Evolutionary conservation across 2,113 vertebrate species (phyloP).

Genomic region (Lipophrys pholis): DNA sequence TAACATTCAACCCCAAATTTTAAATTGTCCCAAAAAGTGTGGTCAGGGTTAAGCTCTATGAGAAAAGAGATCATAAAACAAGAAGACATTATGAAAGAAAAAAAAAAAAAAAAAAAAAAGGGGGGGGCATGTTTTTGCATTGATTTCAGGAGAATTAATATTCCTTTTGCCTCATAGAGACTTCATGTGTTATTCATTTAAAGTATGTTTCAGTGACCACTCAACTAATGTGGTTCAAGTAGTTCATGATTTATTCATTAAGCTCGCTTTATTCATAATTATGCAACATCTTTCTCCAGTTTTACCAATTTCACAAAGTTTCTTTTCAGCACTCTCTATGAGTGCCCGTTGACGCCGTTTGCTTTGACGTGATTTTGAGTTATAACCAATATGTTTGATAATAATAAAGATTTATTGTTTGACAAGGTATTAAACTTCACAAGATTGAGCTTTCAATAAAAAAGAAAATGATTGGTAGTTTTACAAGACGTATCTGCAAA

Average conservation of each 20-base stretch:
- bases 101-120: neutral
- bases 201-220: neutral
- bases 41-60: too few species aligned
- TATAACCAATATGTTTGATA: neutral
- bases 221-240: neutral
- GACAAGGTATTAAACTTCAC: neutral
- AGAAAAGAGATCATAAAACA: neutral
- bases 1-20: too few species aligned
- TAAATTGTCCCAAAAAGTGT: too few species aligned
- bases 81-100: neutral
- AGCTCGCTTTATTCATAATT: neutral
- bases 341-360: neutral
- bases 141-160: neutral
- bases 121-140: neutral
- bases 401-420: neutral
- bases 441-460: neutral
- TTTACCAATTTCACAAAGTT: neutral
- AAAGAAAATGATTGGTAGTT: neutral
- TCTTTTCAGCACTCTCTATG: neutral
- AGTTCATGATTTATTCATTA: neutral
- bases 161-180: neutral
- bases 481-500: neutral
- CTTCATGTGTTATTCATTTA: neutral
- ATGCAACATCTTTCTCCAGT: neutral
- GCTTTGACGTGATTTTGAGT: neutral